Conservation (phyloP, 2,113 vertebrate genomes). For the Istiophorus platypterus region DNA sequence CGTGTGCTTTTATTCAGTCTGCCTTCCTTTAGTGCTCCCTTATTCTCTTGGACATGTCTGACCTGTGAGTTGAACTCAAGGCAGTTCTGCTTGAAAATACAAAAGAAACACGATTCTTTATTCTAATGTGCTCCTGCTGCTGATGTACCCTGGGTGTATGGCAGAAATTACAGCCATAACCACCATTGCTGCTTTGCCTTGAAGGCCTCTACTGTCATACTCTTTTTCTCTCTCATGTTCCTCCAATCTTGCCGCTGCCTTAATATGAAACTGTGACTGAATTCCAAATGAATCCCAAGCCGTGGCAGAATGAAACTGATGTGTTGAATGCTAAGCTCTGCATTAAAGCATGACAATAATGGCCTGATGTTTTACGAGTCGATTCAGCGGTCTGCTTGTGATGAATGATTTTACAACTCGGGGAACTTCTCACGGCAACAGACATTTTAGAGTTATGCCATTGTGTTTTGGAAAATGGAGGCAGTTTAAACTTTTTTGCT, state of each 20-base stretch:
- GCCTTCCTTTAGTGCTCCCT: background rate
- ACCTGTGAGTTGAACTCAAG: conserved; percentile 20
- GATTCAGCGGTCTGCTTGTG: conserved; percentile 67
- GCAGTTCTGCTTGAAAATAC: conserved; percentile 11
- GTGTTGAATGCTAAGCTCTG: conserved; percentile 81
- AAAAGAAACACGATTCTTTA: conserved; percentile 34
- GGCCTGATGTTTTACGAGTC: conserved; percentile 84
- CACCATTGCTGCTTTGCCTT: conserved; percentile 7
- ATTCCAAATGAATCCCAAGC: conserved; percentile 83
- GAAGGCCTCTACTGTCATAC: conserved; percentile 10
- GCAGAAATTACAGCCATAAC: conserved; percentile 51
- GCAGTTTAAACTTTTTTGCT: no score
- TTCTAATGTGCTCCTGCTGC: conserved; percentile 26
- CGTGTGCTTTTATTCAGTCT: no score
- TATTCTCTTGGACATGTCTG: conserved; percentile 4
- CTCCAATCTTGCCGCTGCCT: conserved; percentile 36
- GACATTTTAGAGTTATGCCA: no score
- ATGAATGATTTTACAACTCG: no score
- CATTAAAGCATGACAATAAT: conserved; percentile 85
- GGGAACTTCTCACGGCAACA: no score
- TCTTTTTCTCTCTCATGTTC: background rate
- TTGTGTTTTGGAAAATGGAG: no score
- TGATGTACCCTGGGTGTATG: conserved; percentile 26
- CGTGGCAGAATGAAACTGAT: conserved; percentile 79
- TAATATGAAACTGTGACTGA: conserved; percentile 79